Conservation (phyloP, 2,888 invertebrate genomes). For the Dryobota labecula region DNA sequence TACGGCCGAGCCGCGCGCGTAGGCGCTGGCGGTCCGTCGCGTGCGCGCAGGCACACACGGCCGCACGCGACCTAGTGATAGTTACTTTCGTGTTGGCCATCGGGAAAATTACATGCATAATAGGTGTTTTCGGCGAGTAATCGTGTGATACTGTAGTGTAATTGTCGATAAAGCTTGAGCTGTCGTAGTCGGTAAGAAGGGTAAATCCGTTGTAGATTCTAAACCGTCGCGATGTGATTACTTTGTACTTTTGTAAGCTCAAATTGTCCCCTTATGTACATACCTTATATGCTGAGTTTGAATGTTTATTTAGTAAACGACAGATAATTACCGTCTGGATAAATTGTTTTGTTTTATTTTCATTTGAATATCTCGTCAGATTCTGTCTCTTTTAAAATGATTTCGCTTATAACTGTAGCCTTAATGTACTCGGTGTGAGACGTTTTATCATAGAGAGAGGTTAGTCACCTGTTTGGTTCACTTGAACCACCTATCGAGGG, state of each 20-base stretch:
- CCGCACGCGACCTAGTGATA: slow-evolving; percentile 82
- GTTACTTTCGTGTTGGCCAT: slow-evolving; percentile 84
- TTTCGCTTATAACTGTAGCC: slow-evolving; percentile 74
- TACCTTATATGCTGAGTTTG: slow-evolving; percentile 85
- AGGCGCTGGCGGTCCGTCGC: not conserved
- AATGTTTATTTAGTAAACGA: slow-evolving; percentile 83
- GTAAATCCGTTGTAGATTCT: slow-evolving; percentile 88
- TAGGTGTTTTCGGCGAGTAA: slow-evolving; percentile 87
- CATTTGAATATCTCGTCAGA: slow-evolving; percentile 70
- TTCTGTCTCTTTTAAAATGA: slow-evolving; percentile 69
- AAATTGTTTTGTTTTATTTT: slow-evolving; percentile 82
- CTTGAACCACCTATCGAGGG: slow-evolving; percentile 67
- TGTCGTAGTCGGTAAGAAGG: slow-evolving; percentile 88
- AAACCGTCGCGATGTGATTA: slow-evolving; percentile 88
- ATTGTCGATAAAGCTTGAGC: slow-evolving; percentile 88
- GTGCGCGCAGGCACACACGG: slow-evolving; percentile 16
- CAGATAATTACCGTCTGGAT: slow-evolving; percentile 84
- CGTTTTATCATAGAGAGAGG: slow-evolving; percentile 69
- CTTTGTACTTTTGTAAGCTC: slow-evolving; percentile 90
- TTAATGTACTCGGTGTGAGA: slow-evolving; percentile 71
- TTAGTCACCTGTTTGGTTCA: slow-evolving; percentile 73
- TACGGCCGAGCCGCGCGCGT: not conserved
- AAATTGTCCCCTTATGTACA: slow-evolving; percentile 88
- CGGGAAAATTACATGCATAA: slow-evolving; percentile 85
- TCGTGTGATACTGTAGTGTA: slow-evolving; percentile 88